These are phyloP conservation scores for Drosophila prostipennis DNA, from an alignment of 2,888 invertebrate genomes.

Conservation along the genomic window DNA sequence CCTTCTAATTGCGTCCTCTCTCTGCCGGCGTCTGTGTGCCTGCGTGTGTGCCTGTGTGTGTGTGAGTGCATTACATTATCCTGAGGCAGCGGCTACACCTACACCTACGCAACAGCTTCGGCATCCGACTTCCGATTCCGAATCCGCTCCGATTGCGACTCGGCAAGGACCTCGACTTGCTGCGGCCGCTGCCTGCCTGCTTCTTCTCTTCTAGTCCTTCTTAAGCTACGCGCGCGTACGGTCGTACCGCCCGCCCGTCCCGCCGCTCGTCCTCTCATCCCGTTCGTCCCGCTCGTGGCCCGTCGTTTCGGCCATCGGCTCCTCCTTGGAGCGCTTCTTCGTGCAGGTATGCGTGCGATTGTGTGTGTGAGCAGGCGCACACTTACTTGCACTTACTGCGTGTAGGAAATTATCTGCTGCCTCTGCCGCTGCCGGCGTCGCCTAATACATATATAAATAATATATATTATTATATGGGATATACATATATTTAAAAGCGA, in stretches of 20 bases:
- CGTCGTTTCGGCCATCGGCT: conserved; percentile 45
- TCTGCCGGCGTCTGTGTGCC: conserved; percentile 28
- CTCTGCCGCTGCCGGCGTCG: conserved; percentile 61
- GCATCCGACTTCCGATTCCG: conserved; percentile 37
- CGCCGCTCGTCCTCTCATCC: conserved; percentile 28
- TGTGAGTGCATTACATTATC: conserved; percentile 69
- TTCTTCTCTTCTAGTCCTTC: conserved; percentile 82
- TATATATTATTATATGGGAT: conserved; percentile 78
- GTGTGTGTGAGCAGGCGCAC: conserved; percentile 71
- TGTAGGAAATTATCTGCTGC: conserved; percentile 79
- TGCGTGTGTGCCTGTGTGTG: conserved; percentile 37
- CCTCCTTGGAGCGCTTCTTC: conserved; percentile 67
- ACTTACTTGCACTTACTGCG: conserved; percentile 78
- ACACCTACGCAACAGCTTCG: conserved; percentile 52
- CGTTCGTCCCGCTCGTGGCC: conserved; percentile 44
- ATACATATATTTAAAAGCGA: conserved; percentile 73
- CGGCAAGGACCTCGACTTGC: conserved; percentile 62
- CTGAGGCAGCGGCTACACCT: conserved; percentile 46
- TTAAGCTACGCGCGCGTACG: conserved; percentile 80
- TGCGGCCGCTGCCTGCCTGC: conserved; percentile 65
- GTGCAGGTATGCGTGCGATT: conserved; percentile 57
- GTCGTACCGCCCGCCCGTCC: conserved; percentile 52
- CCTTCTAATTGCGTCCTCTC: conserved; percentile 71
- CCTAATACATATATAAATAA: conserved; percentile 80
- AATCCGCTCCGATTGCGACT: conserved; percentile 33